phyloP scores from a whole-genome alignment of 1,140 invertebrate species.

The Habropoda laboriosa region DNA sequence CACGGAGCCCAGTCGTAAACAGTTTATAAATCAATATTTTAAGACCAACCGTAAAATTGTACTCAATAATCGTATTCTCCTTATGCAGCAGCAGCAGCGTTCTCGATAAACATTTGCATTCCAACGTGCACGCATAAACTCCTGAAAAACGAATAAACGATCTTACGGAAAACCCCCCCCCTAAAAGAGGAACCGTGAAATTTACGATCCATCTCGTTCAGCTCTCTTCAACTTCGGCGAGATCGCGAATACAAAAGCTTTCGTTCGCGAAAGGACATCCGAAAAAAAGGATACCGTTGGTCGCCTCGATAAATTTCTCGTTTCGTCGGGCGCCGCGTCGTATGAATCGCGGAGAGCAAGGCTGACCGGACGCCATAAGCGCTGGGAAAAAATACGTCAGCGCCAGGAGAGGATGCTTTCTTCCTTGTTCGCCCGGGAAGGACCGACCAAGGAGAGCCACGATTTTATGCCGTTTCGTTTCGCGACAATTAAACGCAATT shows the following conservation, averaged over 20 bases:
- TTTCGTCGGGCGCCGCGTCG: not conserved
- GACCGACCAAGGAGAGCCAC: constrained; percentile 26
- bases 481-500: constrained; percentile 32
- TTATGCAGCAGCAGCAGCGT: not conserved
- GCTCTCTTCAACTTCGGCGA: not conserved
- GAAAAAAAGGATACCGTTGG: constrained; percentile 11
- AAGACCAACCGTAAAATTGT: not conserved
- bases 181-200: not conserved
- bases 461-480: constrained; percentile 5
- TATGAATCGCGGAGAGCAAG: not conserved
- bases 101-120: not conserved
- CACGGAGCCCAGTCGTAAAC: not conserved
- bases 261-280: not conserved
- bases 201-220: constrained; percentile 1
- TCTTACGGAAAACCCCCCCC: too few relatives aligned
- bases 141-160: too few relatives aligned
- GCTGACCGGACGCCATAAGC: not conserved
- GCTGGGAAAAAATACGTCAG: not conserved
- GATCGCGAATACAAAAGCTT: not conserved
- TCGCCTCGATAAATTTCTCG: constrained; percentile 30
- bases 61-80: not conserved
- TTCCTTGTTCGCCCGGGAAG: not conserved
- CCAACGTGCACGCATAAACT: too few relatives aligned
- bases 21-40: constrained; percentile 11
- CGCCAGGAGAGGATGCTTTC: not conserved